Evolutionary conservation across 2,888 invertebrate genomes (phyloP).

Genomic region (Volucella bombylans): DNA sequence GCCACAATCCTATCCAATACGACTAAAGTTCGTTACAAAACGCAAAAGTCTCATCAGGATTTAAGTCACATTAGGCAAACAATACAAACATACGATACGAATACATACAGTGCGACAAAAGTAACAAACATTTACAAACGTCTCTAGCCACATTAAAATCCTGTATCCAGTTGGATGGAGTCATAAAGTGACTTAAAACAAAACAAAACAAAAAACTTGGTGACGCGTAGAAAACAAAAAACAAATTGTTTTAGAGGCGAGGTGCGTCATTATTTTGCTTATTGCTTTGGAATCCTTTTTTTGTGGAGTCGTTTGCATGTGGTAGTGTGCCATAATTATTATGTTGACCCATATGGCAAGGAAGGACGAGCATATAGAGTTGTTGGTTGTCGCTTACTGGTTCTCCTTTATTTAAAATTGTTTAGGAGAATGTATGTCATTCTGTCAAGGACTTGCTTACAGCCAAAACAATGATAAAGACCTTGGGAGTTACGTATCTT

Average conservation of each 20-base stretch:
- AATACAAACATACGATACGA: slow-evolving; percentile 6
- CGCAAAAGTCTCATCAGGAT: slow-evolving; percentile 55
- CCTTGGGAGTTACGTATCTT: slow-evolving; percentile 18
- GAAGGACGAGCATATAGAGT: neutral
- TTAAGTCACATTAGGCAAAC: slow-evolving; percentile 44
- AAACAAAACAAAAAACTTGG: slow-evolving; percentile 20
- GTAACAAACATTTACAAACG: slow-evolving; percentile 15
- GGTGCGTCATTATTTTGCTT: slow-evolving; percentile 52
- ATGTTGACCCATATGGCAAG: slow-evolving; percentile 28
- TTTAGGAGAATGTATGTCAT: slow-evolving; percentile 38
- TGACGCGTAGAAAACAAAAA: slow-evolving; percentile 6
- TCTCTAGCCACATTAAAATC: slow-evolving; percentile 32
- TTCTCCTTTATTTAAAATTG: neutral
- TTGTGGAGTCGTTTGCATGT: slow-evolving; percentile 6
- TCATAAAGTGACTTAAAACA: slow-evolving; percentile 26
- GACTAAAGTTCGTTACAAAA: slow-evolving; percentile 51
- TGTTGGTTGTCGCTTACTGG: neutral
- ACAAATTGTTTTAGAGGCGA: slow-evolving; percentile 11
- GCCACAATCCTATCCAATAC: slow-evolving; percentile 38
- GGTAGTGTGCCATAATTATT: slow-evolving; percentile 33
- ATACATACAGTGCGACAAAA: neutral
- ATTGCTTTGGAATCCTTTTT: slow-evolving; percentile 32
- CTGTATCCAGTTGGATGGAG: slow-evolving; percentile 25
- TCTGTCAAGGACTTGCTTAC: slow-evolving; percentile 30
- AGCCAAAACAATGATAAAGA: slow-evolving; percentile 34